These are phyloP conservation scores for Polydrusus pterygomalis DNA, from an alignment of 2,888 invertebrate species.

Conservation along the genomic window DNA sequence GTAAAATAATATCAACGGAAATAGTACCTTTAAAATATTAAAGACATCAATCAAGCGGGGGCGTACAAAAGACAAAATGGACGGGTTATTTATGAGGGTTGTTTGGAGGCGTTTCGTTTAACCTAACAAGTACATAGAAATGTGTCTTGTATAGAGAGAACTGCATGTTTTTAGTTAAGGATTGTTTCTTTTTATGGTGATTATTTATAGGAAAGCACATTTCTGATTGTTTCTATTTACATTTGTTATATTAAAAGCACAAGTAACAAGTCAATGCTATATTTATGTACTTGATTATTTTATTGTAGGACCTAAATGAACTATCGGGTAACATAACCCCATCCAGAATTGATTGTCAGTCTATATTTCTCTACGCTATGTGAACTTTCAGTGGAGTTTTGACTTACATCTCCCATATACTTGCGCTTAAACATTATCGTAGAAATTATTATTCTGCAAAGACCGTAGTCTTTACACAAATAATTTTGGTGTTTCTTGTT, in stretches of 20 bases:
- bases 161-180: background rate
- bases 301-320: no score
- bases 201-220: background rate
- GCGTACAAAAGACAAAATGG: constrained; percentile 15
- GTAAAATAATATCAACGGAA: constrained; percentile 6
- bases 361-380: no score
- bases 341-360: no score
- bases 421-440: no score
- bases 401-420: no score
- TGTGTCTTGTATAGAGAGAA: constrained; percentile 7
- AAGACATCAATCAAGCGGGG: constrained; percentile 10
- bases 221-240: background rate
- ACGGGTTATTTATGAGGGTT: constrained; percentile 16
- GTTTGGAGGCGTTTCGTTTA: constrained; percentile 2
- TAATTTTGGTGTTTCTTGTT: constrained; percentile 64
- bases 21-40: constrained; percentile 14
- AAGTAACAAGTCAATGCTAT: no score
- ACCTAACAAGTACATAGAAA: constrained; percentile 9
- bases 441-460: no score
- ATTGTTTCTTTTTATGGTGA: background rate
- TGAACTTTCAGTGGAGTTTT: no score
- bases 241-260: no score
- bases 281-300: no score
- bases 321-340: no score
- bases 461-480: no score